Base-by-base conservation (phyloP, 2,888 invertebrate species). In the Drepanosiphum platanoidis region DNA sequence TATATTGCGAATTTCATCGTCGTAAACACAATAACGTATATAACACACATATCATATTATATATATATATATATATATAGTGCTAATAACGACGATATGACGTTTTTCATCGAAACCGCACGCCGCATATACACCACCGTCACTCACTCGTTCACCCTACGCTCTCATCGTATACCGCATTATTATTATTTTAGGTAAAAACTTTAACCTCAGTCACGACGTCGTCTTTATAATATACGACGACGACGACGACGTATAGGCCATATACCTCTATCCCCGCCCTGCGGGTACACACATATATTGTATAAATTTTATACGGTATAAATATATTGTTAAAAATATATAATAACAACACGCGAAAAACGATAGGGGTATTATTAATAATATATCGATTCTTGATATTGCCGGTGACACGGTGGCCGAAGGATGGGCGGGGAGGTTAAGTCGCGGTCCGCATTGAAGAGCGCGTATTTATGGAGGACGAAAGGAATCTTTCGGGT, bases 1-100 rank as follows among this genome's bases (percentile, higher is more conserved):
- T 72, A 75, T 58, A 58, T 75, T 75, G 75, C 52, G 34, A 75
- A 75, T 52, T 75, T 75, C n/a, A 13, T n/a, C 75, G 22, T 58
- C 52, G 52, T 75, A 52, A 58, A 58, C 52, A 58, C 22, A 75
- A 75, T 52, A 52, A 75, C 22, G 22, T 52, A 18, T 52, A 22
- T 46, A 52, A 52, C 5, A 18, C 22, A 22, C 5, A 52, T 1
- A 52, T 52, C 5, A 52, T 42, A 71, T 18, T n/a, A 27, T 42
- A 72, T 42, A 42, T 72, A 42, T 30, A 46, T 42, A n/a, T 36
- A 71, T 71, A n/a, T 36, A 27, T 52, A 39, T 39, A 71, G n/a
- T 71, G 27, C 71, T 39, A 71, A 71, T 71, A 72, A 42, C 72
- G 30, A 42, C 30, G 30, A 72, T 72, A 42, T 72, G 72, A 72